Percentiles rank a stretch among this genome's conserved stretches.
These are phyloP conservation scores for Sebastes alutus DNA, from an alignment of 2,797 vertebrate genomes.

Conservation along the genomic window DNA sequence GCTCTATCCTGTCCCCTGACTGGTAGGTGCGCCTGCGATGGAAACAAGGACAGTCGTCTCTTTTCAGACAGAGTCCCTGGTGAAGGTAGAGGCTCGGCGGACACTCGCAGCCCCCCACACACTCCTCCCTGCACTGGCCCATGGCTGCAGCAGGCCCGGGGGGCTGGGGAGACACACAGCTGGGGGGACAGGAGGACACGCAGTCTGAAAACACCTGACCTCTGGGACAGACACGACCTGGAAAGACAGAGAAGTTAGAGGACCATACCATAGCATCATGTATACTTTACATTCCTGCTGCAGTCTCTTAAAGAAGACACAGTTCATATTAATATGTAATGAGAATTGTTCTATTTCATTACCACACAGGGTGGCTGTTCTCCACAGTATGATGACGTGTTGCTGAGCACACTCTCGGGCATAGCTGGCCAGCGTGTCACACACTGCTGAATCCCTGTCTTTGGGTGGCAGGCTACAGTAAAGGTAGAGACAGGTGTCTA, in stretches of 20 bases:
- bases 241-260: not conserved
- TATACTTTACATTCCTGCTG: not conserved
- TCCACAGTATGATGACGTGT: slow-evolving; percentile 82
- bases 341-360: not conserved
- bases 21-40: slow-evolving; percentile 82
- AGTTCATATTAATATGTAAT: not conserved
- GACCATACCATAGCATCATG: not conserved
- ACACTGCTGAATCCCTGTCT: slow-evolving; percentile 66
- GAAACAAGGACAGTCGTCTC: slow-evolving; percentile 87
- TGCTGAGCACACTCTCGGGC: slow-evolving; percentile 86
- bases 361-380: slow-evolving; percentile 86
- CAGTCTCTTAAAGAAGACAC: not conserved
- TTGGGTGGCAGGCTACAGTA: slow-evolving; percentile 71
- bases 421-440: slow-evolving; percentile 88
- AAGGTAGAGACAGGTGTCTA: slow-evolving; percentile 86
- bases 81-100: slow-evolving; percentile 82
- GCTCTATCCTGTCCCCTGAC: slow-evolving; percentile 83
- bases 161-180: slow-evolving; percentile 75
- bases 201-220: slow-evolving; percentile 90
- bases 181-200: slow-evolving; percentile 87
- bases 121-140: slow-evolving; percentile 85
- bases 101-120: slow-evolving; percentile 90
- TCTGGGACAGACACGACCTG: slow-evolving; percentile 83
- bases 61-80: slow-evolving; percentile 77
- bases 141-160: slow-evolving; percentile 35